Evolutionary conservation across 2,888 invertebrate genomes (phyloP).

Genomic region (Dugesia japonica): DNA sequence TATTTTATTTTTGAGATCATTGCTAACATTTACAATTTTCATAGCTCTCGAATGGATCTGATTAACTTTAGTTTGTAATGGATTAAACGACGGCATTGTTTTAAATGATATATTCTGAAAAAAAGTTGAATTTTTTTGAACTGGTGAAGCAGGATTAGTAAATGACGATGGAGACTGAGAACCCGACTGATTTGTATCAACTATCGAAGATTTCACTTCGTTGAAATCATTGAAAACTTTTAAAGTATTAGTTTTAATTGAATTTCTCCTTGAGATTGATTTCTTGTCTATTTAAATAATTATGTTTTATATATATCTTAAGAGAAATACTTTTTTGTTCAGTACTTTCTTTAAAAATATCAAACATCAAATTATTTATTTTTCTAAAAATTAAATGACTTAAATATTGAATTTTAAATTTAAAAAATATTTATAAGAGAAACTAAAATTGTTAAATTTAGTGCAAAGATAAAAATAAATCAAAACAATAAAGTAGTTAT

Average conservation of each 20-base stretch:
- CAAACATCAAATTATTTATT: not conserved
- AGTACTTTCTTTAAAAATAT: not conserved
- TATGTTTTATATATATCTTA: no score
- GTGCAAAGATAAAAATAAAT: not conserved
- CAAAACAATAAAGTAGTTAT: conserved; percentile 7
- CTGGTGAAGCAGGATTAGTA: not conserved
- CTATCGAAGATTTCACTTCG: no score
- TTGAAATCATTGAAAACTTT: no score
- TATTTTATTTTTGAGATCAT: not conserved
- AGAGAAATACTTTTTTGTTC: no score
- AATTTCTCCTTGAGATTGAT: not conserved
- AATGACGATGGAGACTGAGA: no score
- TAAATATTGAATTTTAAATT: not conserved
- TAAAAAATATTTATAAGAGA: not conserved
- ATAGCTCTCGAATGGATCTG: not conserved
- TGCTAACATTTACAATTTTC: not conserved
- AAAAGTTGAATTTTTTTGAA: not conserved
- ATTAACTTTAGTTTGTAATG: not conserved
- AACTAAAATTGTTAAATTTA: not conserved
- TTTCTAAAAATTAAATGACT: not conserved
- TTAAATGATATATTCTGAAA: not conserved
- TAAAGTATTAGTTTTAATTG: no score
- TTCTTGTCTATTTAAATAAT: not conserved
- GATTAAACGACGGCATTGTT: not conserved
- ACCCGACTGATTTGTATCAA: no score